These are phyloP conservation scores for Drosophila rubida DNA, from an alignment of 2,888 invertebrate genomes.

Conservation along the genomic window DNA sequence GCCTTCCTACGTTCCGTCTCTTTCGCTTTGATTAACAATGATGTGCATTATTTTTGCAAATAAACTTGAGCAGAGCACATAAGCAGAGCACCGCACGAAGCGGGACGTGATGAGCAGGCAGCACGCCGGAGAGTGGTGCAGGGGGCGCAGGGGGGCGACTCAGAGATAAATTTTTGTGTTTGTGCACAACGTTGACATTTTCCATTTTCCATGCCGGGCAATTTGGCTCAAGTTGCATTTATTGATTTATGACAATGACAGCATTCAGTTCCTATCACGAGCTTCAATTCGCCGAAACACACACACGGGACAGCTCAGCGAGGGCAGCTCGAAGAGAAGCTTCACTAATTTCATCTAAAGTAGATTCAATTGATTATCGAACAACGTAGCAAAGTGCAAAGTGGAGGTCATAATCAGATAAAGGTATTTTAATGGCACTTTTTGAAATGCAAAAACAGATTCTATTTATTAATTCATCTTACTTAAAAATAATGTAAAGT, in stretches of 20 bases:
- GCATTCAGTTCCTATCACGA: conserved; percentile 61
- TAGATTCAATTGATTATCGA: not conserved
- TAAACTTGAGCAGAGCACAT: conserved; percentile 51
- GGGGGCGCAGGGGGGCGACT: not conserved
- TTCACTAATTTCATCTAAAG: not conserved
- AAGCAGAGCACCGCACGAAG: not conserved
- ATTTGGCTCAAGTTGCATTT: conserved; percentile 70
- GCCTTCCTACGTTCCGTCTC: not conserved
- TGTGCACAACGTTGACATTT: conserved; percentile 55
- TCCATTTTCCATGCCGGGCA: conserved; percentile 47
- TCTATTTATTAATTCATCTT: too few species aligned
- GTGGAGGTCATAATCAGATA: too few species aligned
- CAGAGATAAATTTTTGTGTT: conserved; percentile 29
- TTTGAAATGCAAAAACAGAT: too few species aligned
- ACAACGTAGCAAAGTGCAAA: too few species aligned
- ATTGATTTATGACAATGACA: conserved; percentile 70
- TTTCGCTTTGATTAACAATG: conserved; percentile 74
- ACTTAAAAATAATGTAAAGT: too few species aligned
- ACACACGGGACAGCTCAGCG: not conserved
- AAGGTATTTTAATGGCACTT: too few species aligned
- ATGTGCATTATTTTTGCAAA: conserved; percentile 79
- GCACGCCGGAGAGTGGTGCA: not conserved
- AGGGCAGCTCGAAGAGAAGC: not conserved
- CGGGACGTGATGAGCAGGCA: not conserved
- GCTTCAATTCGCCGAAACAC: conserved; percentile 28